Conservation (phyloP, 1,140 invertebrate genomes). For the Artemia franciscana region DNA sequence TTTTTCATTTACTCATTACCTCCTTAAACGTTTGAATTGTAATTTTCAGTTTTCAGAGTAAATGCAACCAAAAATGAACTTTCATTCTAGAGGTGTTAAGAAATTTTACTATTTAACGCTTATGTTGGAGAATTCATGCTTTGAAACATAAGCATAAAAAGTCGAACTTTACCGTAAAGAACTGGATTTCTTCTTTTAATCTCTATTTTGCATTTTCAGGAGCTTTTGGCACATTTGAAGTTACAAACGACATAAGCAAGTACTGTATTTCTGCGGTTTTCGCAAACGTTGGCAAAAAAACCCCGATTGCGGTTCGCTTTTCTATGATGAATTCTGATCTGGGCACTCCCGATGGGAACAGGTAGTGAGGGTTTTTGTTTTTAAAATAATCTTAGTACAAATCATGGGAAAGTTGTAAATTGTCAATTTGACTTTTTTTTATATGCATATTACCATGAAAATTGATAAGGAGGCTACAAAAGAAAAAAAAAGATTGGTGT, state of each 20-base stretch:
- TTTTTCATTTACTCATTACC: too few relatives aligned
- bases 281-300: slow-evolving; percentile 53
- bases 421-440: neutral
- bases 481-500: too few relatives aligned
- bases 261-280: slow-evolving; percentile 65
- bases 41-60: too few relatives aligned
- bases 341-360: slow-evolving; percentile 62
- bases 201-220: slow-evolving; percentile 25
- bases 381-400: neutral
- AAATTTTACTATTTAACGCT: too few relatives aligned
- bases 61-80: too few relatives aligned
- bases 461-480: too few relatives aligned
- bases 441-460: neutral
- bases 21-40: too few relatives aligned
- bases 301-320: slow-evolving; percentile 52
- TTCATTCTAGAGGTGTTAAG: too few relatives aligned
- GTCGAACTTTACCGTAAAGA: too few relatives aligned
- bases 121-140: too few relatives aligned
- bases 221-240: slow-evolving; percentile 90
- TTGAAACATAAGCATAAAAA: too few relatives aligned
- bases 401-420: neutral
- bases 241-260: slow-evolving; percentile 66
- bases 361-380: slow-evolving; percentile 17
- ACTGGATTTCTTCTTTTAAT: too few relatives aligned
- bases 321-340: slow-evolving; percentile 71